Percentiles rank a stretch among this genome's conserved stretches.
Evolutionary conservation across 2,797 vertebrate genomes (phyloP).

Genomic region (Sebastes kiyomatsui): DNA sequence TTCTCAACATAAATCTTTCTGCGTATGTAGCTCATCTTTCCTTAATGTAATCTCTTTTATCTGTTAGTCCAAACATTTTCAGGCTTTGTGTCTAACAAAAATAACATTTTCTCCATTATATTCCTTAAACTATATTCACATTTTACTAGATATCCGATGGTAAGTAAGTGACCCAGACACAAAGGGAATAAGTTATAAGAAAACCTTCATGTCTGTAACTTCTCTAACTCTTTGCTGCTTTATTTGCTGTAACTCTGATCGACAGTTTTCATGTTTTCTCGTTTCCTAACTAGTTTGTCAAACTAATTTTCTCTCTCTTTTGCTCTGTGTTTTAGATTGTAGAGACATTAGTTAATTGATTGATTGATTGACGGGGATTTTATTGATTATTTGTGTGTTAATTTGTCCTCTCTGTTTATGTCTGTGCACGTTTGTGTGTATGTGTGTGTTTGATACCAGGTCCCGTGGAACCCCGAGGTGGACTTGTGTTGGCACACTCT

Average conservation of each 20-base stretch:
- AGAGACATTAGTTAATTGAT: not conserved
- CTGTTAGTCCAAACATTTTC: not conserved
- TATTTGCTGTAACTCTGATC: not conserved
- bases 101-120: not conserved
- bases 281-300: not conserved
- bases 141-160: not conserved
- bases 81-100: not conserved
- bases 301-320: constrained; percentile 31
- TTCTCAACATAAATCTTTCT: not conserved
- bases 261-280: not conserved
- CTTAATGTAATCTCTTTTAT: not conserved
- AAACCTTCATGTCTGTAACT: not conserved
- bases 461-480: constrained; percentile 89
- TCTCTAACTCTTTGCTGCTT: constrained; percentile 1
- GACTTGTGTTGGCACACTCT: constrained; percentile 93
- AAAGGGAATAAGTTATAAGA: not conserved
- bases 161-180: not conserved
- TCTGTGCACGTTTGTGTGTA: not conserved
- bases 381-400: not conserved
- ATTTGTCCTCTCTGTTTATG: not conserved
- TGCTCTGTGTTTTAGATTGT: constrained; percentile 11
- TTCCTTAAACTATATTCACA: not conserved
- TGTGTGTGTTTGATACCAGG: constrained; percentile 72
- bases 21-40: not conserved
- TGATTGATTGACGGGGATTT: not conserved